phyloP scores from a whole-genome alignment of 1,140 invertebrate genomes.

The Lethrus apterus region DNA sequence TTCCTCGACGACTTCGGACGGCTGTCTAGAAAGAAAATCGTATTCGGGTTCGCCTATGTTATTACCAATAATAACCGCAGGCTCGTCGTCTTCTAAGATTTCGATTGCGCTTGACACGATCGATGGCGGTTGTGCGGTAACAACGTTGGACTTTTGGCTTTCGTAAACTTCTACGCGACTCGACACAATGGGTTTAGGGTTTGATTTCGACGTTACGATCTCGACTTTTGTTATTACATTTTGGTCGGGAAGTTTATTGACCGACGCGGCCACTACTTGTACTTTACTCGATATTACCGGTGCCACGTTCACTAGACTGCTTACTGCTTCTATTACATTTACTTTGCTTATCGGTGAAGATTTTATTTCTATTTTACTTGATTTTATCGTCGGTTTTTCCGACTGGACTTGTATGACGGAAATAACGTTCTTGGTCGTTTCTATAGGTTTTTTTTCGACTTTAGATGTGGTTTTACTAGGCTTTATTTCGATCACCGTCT shows the following conservation, averaged over 20 bases:
- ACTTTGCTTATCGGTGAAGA: slow-evolving; percentile 43
- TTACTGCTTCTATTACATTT: slow-evolving; percentile 39
- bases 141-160: slow-evolving; percentile 24
- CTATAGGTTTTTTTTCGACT: slow-evolving; percentile 41
- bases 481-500: slow-evolving; percentile 47
- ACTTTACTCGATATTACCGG: slow-evolving; percentile 38
- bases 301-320: slow-evolving; percentile 39
- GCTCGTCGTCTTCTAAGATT: slow-evolving; percentile 41
- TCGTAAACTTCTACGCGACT: slow-evolving; percentile 47
- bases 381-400: slow-evolving; percentile 13
- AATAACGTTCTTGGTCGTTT: slow-evolving; percentile 31
- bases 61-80: slow-evolving; percentile 49
- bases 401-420: slow-evolving; percentile 5
- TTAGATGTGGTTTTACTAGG: slow-evolving; percentile 47
- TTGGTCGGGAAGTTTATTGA: slow-evolving; percentile 34
- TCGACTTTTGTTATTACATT: slow-evolving; percentile 51
- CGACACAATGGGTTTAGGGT: slow-evolving; percentile 36
- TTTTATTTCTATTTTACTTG: slow-evolving; percentile 44
- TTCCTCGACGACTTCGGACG: slow-evolving; percentile 56
- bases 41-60: slow-evolving; percentile 73
- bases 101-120: slow-evolving; percentile 46
- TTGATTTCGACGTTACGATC: slow-evolving; percentile 45
- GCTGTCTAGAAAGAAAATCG: slow-evolving; percentile 73
- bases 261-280: slow-evolving; percentile 34
- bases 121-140: slow-evolving; percentile 36